Base-by-base conservation (phyloP, 2,797 vertebrate genomes). In the Pipistrellus kuhlii region DNA sequence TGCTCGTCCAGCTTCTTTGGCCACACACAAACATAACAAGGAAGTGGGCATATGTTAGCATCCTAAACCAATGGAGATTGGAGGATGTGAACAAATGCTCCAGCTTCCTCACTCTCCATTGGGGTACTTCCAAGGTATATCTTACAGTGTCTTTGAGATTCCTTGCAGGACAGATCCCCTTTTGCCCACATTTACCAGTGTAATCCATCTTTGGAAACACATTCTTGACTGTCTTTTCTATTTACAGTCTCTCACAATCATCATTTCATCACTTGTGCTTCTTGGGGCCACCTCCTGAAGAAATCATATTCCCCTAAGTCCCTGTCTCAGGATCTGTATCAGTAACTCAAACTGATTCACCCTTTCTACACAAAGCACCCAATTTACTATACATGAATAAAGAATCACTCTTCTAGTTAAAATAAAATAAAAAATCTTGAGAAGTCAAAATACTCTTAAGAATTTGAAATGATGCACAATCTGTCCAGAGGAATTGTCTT, bases 401-500 rank as follows among this genome's bases (percentile, higher is more conserved):
- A 57, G 25, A 95, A 75, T 32, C 90, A 69, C 66, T 81, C 30
- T 32, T 86, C 72, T 66, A 53, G 53, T 75, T 84, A 84, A 90
- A 94, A 77, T 44, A 44, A 44, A 44, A 44, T 44, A 87, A 80
- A 48, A n/a, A n/a, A 18, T 90, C 38, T 73, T 81, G 32, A 82
- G 76, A 80, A 84, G 27, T 35, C 55, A 41, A 90, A 90, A 90
- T 76, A 48, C 41, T 82, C 64, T 88, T 81, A 62, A 77, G 81
- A 92, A 76, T 87, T 87, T 81, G 90, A 93, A 96, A 87, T 92
- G 64, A 95, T 88, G 81, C 64, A 90, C 59, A 93, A 88, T 92
- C 69, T 95, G 75, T 92, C 59, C 32, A 91, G 72, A 90, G 68
- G 41, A 76, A 15, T 69, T 73, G 3, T 83, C 25, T 92, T 81